Evolutionary conservation across 2,797 vertebrate species (phyloP).

Genomic region (Microcaecilia unicolor): DNA sequence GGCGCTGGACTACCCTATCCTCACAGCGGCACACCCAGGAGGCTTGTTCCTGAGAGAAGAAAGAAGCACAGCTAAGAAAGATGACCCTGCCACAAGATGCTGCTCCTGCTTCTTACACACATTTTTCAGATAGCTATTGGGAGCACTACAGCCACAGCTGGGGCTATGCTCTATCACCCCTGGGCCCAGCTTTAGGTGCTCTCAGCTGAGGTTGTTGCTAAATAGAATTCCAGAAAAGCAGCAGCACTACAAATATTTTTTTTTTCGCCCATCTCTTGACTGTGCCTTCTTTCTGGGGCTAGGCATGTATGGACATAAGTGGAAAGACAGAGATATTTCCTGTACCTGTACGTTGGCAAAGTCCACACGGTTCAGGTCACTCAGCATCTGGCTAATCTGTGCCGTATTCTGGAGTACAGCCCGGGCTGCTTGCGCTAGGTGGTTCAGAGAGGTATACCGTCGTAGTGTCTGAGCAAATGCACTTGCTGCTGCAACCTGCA

Average conservation of each 20-base stretch:
- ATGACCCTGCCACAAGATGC: fast-evolving
- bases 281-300: too few relatives aligned
- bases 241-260: too few relatives aligned
- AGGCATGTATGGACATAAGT: too few relatives aligned
- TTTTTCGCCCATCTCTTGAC: too few relatives aligned
- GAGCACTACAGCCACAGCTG: neutral
- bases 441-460: conserved; percentile 86
- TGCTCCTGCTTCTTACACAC: too few relatives aligned
- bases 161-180: too few relatives aligned
- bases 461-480: conserved; percentile 86
- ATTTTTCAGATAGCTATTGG: neutral
- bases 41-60: conserved; percentile 71
- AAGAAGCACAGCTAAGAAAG: neutral
- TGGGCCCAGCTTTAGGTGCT: too few relatives aligned
- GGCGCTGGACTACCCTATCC: conserved; percentile 69
- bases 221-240: neutral
- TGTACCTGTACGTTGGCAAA: conserved; percentile 88
- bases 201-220: too few relatives aligned
- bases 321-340: neutral
- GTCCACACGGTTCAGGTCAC: conserved; percentile 86
- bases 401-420: conserved; percentile 86
- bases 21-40: conserved; percentile 88
- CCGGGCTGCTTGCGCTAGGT: conserved; percentile 82
- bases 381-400: conserved; percentile 92
- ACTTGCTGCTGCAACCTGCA: conserved; percentile 77